Percentiles rank a stretch among this genome's conserved stretches.
Evolutionary conservation across 1,140 invertebrate genomes (phyloP).

Genomic region (Tetramorium parvispinum): DNA sequence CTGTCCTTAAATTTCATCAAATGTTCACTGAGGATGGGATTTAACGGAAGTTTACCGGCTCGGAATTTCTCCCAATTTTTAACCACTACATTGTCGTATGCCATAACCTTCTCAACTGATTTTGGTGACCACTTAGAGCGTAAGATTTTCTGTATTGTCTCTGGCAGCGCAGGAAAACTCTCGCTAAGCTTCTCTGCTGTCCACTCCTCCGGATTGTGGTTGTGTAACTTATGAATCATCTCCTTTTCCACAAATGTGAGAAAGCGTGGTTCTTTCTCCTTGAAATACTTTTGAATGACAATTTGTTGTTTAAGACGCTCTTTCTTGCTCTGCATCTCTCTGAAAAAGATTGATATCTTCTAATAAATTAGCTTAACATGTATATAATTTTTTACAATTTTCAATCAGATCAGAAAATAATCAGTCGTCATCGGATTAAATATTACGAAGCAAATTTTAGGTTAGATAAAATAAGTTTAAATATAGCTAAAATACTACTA

Average conservation of each 20-base stretch:
- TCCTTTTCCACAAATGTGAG: conserved; percentile 94
- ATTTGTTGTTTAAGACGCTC: conserved; percentile 87
- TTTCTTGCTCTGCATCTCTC: conserved; percentile 80
- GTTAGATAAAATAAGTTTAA: background rate
- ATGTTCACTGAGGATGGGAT: conserved; percentile 86
- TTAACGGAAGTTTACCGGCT: conserved; percentile 86
- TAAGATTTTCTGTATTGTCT: conserved; percentile 87
- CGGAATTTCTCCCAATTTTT: conserved; percentile 89
- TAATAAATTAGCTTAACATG: conserved; percentile 30
- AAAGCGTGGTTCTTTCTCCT: conserved; percentile 89
- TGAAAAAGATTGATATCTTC: conserved; percentile 40
- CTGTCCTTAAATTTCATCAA: conserved; percentile 89
- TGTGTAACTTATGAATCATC: conserved; percentile 91
- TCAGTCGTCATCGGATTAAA: too few relatives aligned
- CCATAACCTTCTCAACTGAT: conserved; percentile 85
- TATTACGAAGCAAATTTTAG: too few relatives aligned
- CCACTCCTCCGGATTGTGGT: conserved; percentile 90
- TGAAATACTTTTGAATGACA: conserved; percentile 91
- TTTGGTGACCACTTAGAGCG: conserved; percentile 88
- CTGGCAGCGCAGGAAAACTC: conserved; percentile 91
- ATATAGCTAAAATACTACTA: background rate
- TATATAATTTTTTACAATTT: conserved; percentile 38
- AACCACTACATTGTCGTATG: conserved; percentile 89
- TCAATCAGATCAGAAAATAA: conserved; percentile 1
- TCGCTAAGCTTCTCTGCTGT: conserved; percentile 90